Evolutionary conservation across 37 sponge, comb jelly and placozoan species (phyloP).

Genomic region (Hexactinellida sp.): DNA sequence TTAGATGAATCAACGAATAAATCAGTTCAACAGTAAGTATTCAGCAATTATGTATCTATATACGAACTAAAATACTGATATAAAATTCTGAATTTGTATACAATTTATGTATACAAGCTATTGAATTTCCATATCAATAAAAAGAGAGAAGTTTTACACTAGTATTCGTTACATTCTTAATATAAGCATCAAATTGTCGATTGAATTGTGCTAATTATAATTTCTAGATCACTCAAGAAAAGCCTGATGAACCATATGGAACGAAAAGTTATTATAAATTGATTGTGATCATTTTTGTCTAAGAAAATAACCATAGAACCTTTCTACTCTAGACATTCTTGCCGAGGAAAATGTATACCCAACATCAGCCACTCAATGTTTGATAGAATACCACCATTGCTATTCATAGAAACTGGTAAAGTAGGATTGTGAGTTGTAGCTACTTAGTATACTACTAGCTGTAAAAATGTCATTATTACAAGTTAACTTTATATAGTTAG

Average conservation of each 20-base stretch:
- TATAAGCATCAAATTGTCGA: no score
- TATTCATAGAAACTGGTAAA: neutral
- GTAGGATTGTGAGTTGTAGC: neutral
- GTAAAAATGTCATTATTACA: no score
- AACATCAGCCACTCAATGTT: neutral
- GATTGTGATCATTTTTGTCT: neutral
- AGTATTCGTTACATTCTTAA: no score
- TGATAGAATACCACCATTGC: neutral
- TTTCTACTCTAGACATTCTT: neutral
- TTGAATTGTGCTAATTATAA: neutral
- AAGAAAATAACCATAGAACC: no score
- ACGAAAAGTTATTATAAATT: neutral
- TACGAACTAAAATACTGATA: no score
- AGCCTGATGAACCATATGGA: neutral
- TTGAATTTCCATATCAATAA: neutral
- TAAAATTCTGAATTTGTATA: no score
- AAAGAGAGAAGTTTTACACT: no score
- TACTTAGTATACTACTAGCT: neutral
- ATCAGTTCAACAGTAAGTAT: neutral
- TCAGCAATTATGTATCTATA: neutral
- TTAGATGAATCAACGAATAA: neutral
- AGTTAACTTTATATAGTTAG: neutral
- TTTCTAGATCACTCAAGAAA: neutral
- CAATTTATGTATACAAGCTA: no score
- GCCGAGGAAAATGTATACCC: neutral